These are phyloP conservation scores for Torymus aiolomorphi DNA, from an alignment of 2,888 invertebrate species.

Conservation along the genomic window DNA sequence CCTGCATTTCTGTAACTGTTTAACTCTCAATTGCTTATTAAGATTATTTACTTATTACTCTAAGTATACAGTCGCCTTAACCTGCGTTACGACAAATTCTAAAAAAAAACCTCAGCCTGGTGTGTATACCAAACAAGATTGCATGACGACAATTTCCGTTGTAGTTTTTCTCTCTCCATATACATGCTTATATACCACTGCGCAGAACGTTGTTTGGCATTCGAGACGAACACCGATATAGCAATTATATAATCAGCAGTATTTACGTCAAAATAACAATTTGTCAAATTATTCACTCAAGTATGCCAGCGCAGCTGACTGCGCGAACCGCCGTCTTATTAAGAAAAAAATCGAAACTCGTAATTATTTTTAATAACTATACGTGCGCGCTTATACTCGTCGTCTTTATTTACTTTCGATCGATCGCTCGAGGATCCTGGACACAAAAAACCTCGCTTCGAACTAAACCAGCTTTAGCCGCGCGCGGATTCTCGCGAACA, in stretches of 20 bases:
- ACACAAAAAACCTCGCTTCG: too few relatives aligned
- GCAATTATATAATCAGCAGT: not conserved
- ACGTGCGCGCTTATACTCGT: too few relatives aligned
- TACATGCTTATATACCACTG: not conserved
- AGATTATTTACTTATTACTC: too few relatives aligned
- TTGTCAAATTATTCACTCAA: not conserved
- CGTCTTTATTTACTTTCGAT: too few relatives aligned
- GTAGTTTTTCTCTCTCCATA: not conserved
- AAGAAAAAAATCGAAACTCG: too few relatives aligned
- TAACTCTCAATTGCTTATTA: too few relatives aligned
- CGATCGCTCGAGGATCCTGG: not conserved
- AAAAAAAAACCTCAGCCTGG: too few relatives aligned
- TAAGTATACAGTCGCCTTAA: not conserved
- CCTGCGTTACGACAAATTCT: not conserved
- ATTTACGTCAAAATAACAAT: not conserved
- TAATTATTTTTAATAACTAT: too few relatives aligned
- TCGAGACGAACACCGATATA: not conserved
- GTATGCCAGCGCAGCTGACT: too few relatives aligned
- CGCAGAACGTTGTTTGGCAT: not conserved
- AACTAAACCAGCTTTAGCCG: too few relatives aligned
- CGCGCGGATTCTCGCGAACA: not conserved
- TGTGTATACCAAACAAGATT: not conserved
- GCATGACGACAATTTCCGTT: conserved; percentile 15
- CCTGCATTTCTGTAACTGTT: too few relatives aligned
- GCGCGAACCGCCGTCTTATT: too few relatives aligned